Evolutionary conservation across 2,113 vertebrate genomes (phyloP).

Genomic region (Neofelis nebulosa): DNA sequence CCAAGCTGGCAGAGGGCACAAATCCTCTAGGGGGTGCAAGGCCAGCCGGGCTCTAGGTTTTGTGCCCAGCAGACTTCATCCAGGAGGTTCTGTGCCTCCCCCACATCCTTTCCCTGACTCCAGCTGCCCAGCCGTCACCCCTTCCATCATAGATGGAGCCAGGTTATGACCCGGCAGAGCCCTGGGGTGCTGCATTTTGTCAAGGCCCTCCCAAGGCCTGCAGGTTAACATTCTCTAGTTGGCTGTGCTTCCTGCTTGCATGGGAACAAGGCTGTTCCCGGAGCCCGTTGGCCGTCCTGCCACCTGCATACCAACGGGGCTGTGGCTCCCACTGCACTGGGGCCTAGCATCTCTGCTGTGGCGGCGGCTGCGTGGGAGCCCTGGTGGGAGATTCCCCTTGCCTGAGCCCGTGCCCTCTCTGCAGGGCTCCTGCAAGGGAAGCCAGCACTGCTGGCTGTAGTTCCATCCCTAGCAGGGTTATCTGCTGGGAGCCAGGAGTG

Average conservation of each 20-base stretch:
- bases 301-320: conserved; percentile 53
- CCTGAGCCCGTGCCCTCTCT: not conserved
- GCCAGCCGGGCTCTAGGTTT: not conserved
- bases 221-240: not conserved
- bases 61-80: not conserved
- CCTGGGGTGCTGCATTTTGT: not conserved
- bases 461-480: not conserved
- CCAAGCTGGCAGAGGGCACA: not conserved
- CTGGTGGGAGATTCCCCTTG: not conserved
- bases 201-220: not conserved
- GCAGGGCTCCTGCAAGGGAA: not conserved
- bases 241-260: conserved; percentile 52
- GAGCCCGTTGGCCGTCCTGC: not conserved
- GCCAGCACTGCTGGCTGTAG: not conserved
- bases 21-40: not conserved
- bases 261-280: conserved; percentile 41
- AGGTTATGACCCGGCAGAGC: not conserved
- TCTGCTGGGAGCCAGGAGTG: conserved; percentile 9
- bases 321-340: not conserved
- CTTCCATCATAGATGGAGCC: not conserved
- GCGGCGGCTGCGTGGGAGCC: not conserved
- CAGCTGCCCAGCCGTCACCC: not conserved
- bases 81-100: not conserved
- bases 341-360: not conserved
- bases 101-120: not conserved